Evolutionary conservation across 2,888 invertebrate genomes (phyloP).

Genomic region (Drosophila setosimentum): DNA sequence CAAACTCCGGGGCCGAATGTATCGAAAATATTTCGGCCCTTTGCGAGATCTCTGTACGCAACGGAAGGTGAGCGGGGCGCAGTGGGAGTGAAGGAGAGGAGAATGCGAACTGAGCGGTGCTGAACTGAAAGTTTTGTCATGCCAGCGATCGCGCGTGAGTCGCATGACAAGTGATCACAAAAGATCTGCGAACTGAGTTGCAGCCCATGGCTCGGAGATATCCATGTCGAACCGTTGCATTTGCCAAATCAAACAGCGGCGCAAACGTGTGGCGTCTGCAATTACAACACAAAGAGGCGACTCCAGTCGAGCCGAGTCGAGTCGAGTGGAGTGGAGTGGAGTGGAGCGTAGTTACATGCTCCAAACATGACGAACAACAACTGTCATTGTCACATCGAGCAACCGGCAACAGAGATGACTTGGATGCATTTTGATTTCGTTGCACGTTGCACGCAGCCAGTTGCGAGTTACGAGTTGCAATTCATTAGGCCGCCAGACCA

Average conservation of each 20-base stretch:
- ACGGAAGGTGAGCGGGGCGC: neutral
- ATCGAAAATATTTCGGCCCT: slow-evolving; percentile 64
- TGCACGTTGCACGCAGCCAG: slow-evolving; percentile 38
- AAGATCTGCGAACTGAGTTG: slow-evolving; percentile 36
- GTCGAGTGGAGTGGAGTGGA: neutral
- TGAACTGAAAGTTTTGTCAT: slow-evolving; percentile 82
- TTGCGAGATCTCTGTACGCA: slow-evolving; percentile 6
- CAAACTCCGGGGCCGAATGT: slow-evolving; percentile 42
- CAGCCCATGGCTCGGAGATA: slow-evolving; percentile 52
- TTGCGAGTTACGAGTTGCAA: slow-evolving; percentile 58
- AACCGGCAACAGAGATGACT: slow-evolving; percentile 48
- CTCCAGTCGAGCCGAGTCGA: slow-evolving; percentile 20
- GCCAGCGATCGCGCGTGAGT: slow-evolving; percentile 80
- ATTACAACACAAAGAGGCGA: slow-evolving; percentile 73
- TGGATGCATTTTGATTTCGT: slow-evolving; percentile 62
- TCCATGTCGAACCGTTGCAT: slow-evolving; percentile 77
- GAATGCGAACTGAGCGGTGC: slow-evolving; percentile 1
- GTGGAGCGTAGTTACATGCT: slow-evolving; percentile 57
- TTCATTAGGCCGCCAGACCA: slow-evolving; percentile 77
- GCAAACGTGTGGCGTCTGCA: slow-evolving; percentile 80
- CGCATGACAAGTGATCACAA: slow-evolving; percentile 74
- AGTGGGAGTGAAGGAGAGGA: neutral
- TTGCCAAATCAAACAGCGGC: slow-evolving; percentile 80
- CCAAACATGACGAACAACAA: slow-evolving; percentile 82
- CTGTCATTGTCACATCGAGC: slow-evolving; percentile 81